Evolutionary conservation across 2,113 vertebrate species (phyloP), one percentile per base, ranked within the genome.

Genomic region (Indri indri): DNA sequence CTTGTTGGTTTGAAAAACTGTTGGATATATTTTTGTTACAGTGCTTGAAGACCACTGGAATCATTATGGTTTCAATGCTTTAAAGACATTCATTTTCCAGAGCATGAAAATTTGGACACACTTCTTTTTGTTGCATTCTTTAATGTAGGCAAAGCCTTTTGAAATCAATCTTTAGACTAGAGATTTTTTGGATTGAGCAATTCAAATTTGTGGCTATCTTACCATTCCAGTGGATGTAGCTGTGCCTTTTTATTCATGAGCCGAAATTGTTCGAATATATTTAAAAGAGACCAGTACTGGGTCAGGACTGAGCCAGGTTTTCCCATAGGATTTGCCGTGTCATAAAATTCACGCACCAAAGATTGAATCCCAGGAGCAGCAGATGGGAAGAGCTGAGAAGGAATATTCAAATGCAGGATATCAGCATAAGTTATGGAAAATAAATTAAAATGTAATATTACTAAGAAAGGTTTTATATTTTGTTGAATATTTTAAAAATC

Each of bases 311-410:
- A 98, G 84, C 57, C 85, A 95, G 97, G 92, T 3, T 17, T 96
- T 70, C 86, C 88, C 74, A 87, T 95, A 32, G 97, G 97, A 91
- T 98, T 98, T 82, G 96, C 96, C 85, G 81, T 98, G 59, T 91
- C 97, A 95, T 98, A 97, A 95, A 99, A 92, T 90, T 99, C 95
- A 1, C 0, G 91, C 71, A 98, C 97, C 86, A 98, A 95, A 94
- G 59, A 97, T 54, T 97, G 97, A 65, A 98, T 96, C 73, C 97
- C 90, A 54, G 98, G 98, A 96, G 97, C 59, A 59, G 94, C 52
- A 70, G 98, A 98, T 65, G 99, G 99, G 96, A 98, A 99, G 84
- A 99, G 98, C 99, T 99, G 98, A 97, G 83, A 98, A 98, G 82
- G 95, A 96, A 98, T 73, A 97, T 57, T 20, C 45, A 96, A 91